A percentile compares a stretch with the other conserved stretches of the same genome.
These are phyloP conservation scores for Enteromius viviparus DNA, from an alignment of 2,797 vertebrate species.

Conservation along the genomic window DNA sequence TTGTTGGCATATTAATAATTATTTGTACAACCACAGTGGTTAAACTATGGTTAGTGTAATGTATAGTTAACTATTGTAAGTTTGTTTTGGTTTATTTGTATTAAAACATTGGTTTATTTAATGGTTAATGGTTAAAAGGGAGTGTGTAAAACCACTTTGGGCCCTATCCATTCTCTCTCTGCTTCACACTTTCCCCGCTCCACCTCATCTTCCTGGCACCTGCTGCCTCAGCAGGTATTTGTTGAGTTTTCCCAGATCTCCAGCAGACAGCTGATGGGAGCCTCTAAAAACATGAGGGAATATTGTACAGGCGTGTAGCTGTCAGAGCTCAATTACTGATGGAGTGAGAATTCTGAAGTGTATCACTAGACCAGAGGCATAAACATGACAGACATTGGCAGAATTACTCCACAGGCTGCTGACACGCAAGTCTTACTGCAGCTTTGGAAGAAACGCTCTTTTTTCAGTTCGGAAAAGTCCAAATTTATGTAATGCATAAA, in stretches of 20 bases:
- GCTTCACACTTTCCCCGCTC: background rate
- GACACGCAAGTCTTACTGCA: slow-evolving; percentile 15
- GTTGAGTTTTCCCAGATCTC: slow-evolving; percentile 40
- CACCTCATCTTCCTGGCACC: slow-evolving; percentile 39
- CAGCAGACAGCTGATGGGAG: slow-evolving; percentile 51
- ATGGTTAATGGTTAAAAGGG: too few relatives aligned
- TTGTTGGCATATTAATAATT: too few relatives aligned
- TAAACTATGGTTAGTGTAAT: too few relatives aligned
- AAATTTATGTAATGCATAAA: slow-evolving; percentile 11
- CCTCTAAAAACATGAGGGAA: slow-evolving; percentile 43
- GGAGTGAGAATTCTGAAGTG: slow-evolving; percentile 40
- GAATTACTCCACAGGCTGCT: slow-evolving; percentile 38
- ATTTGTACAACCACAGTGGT: too few relatives aligned
- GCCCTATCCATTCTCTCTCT: background rate
- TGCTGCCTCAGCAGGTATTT: slow-evolving; percentile 59
- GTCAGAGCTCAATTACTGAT: slow-evolving; percentile 43
- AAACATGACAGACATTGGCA: slow-evolving; percentile 47
- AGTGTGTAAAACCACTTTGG: background rate
- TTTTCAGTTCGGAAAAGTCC: background rate
- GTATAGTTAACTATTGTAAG: too few relatives aligned
- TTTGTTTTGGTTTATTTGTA: too few relatives aligned
- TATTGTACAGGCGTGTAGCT: slow-evolving; percentile 53
- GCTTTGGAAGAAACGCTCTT: slow-evolving; percentile 14
- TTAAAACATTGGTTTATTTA: too few relatives aligned
- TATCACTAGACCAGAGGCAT: slow-evolving; percentile 37